Conservation (phyloP, 2,888 invertebrate species). For the Lepidonotus clava region DNA sequence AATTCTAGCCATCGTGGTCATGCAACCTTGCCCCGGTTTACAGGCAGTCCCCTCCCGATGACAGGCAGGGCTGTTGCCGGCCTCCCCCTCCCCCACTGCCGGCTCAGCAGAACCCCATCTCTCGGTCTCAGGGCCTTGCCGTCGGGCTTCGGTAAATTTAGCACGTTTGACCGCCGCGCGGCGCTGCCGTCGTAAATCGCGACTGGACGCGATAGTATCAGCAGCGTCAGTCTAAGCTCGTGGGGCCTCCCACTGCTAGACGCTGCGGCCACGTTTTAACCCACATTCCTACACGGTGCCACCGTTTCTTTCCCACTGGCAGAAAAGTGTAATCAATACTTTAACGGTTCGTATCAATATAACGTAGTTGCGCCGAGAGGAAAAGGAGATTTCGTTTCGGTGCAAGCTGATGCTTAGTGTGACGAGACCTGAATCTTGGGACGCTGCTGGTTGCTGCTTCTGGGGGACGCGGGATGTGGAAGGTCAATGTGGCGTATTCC, state of each 20-base stretch:
- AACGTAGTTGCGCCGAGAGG: not conserved
- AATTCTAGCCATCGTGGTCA: too few relatives aligned
- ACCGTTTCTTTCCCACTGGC: not conserved
- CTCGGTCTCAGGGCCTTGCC: not conserved
- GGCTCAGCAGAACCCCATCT: not conserved
- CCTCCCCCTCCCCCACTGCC: not conserved
- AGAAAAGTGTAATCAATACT: not conserved
- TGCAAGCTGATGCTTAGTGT: not conserved
- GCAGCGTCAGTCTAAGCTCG: conserved; percentile 23
- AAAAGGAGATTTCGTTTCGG: not conserved
- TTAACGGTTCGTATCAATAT: not conserved
- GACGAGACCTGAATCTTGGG: conserved; percentile 3
- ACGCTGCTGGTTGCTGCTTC: conserved; percentile 4
- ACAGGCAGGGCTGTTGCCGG: too few relatives aligned
- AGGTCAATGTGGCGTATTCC: conserved; percentile 4
- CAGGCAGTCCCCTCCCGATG: too few relatives aligned
- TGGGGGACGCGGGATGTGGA: not conserved
- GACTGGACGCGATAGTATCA: conserved; percentile 32
- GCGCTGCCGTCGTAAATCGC: conserved; percentile 40
- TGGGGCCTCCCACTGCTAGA: not conserved
- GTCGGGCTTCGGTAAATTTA: conserved; percentile 44
- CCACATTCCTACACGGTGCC: conserved; percentile 10
- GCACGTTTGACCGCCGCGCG: conserved; percentile 47
- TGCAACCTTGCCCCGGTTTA: too few relatives aligned
- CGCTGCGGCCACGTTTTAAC: conserved; percentile 10